phyloP scores from a whole-genome alignment of 2,797 vertebrate genomes.

The Poeciliopsis paucimaculata region DNA sequence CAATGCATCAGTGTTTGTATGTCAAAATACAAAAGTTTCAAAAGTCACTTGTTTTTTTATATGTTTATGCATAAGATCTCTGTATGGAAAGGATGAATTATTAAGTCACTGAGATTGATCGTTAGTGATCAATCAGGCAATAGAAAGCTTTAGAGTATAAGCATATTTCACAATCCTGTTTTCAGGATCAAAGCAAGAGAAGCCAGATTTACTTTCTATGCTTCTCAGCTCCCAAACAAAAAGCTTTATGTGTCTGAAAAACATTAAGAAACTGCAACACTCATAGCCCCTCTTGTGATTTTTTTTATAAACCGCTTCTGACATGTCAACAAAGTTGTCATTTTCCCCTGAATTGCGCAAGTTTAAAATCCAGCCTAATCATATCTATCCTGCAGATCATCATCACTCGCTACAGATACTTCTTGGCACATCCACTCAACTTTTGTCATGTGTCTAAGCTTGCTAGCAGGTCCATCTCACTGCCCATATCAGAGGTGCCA shows the following conservation, averaged over 20 bases:
- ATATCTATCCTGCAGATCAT: slow-evolving; percentile 39
- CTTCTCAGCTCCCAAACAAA: neutral
- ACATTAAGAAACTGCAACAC: neutral
- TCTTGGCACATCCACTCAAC: slow-evolving; percentile 51
- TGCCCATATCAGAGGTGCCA: slow-evolving; percentile 63
- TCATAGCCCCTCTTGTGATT: neutral
- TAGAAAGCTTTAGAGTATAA: neutral
- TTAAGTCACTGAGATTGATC: too few species aligned
- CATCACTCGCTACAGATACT: slow-evolving; percentile 62
- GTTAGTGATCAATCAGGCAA: neutral
- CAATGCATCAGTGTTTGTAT: neutral
- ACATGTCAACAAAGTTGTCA: slow-evolving; percentile 2
- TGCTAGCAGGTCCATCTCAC: slow-evolving; percentile 53
- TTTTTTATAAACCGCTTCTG: neutral
- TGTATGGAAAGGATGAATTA: neutral
- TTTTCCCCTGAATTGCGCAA: slow-evolving; percentile 14
- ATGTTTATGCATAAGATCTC: neutral
- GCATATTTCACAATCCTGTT: too few species aligned
- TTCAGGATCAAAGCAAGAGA: neutral
- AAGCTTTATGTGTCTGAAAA: neutral
- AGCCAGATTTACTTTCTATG: neutral
- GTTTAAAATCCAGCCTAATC: slow-evolving; percentile 27
- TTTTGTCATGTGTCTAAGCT: slow-evolving; percentile 50
- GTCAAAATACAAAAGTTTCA: neutral
- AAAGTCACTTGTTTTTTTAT: neutral